Base-by-base conservation (phyloP, 2,113 vertebrate genomes). In the Chelonoidis abingdonii region DNA sequence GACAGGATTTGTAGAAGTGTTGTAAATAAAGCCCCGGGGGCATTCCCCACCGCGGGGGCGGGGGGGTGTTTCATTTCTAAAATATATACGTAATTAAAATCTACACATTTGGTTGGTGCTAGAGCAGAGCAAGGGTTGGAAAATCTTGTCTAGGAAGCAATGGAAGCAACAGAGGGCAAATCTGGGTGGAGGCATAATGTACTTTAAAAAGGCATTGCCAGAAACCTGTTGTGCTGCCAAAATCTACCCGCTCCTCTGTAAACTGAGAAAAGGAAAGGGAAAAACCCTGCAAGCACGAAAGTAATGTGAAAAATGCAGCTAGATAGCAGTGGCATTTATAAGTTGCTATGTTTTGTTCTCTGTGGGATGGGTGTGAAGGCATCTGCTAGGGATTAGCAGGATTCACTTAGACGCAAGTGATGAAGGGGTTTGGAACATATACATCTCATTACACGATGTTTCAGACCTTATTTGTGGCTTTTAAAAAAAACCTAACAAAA, bases 241-340 rank as follows among this genome's bases (percentile, higher is more conserved):
- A 82, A 82, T 89, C 75, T 49, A n/a, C 76, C 57, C 3, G 0
- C 31, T 22, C 19, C 5, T 0, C 12, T 44, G n/a, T 29, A 83
- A 81, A 27, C 47, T 52, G 72, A 52, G 53, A 79, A 86, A 9
- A 22, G 59, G 57, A 47, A 31, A 50, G 52, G 17, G 57, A 44
- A 35, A 35, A 82, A 56, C 50, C 25, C 54, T n/a, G 3, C 13
- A 49, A 86, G 62, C 47, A 3, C 0, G 29, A 49, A n/a, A 88
- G 31, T n/a, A 8, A 41, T 62, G 83, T 49, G 80, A 75, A 62
- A 87, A 87, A 81, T 75, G 87, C 87, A 69, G 83, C 41, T 38
- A 50, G 79, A n/a, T 31, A 52, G 31, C 5, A 5, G 75, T 13
- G 6, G 50, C 31, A 2, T 54, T 5, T 11, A 10, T 31, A 4